These are phyloP conservation scores for Isichthys henryi DNA, from an alignment of 2,113 vertebrate species.

Conservation along the genomic window DNA sequence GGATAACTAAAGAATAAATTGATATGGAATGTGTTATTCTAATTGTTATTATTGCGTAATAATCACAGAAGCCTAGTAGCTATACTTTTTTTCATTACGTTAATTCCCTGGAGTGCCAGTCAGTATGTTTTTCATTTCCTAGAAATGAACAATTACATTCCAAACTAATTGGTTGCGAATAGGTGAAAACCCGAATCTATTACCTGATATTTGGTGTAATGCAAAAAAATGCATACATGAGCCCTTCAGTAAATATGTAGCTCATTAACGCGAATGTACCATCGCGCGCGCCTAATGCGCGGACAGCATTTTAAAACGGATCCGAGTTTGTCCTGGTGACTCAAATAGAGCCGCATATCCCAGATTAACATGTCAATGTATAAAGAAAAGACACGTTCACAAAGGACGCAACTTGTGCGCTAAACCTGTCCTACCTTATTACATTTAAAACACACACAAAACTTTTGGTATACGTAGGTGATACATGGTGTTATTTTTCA, in stretches of 20 bases:
- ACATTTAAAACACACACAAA: background rate
- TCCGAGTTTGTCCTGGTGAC: background rate
- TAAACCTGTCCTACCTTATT: background rate
- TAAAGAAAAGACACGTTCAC: background rate
- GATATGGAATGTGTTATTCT: background rate
- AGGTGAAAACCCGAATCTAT: background rate
- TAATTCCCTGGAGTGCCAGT: background rate
- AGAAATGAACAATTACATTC: background rate
- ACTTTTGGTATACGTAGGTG: background rate
- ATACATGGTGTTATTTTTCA: background rate
- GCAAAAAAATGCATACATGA: background rate
- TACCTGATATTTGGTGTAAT: background rate
- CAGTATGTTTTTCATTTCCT: background rate
- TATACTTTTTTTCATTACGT: background rate
- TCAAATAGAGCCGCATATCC: background rate
- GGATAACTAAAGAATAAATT: background rate
- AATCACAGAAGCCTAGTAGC: background rate
- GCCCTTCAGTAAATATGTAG: background rate
- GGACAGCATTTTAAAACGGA: background rate
- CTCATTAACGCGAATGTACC: background rate
- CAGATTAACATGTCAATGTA: background rate
- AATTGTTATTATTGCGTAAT: background rate
- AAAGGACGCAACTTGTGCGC: background rate
- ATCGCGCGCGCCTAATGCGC: background rate
- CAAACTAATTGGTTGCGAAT: background rate